Base-by-base conservation (phyloP, 2,888 invertebrate species). In the Eupithecia subfuscata region DNA sequence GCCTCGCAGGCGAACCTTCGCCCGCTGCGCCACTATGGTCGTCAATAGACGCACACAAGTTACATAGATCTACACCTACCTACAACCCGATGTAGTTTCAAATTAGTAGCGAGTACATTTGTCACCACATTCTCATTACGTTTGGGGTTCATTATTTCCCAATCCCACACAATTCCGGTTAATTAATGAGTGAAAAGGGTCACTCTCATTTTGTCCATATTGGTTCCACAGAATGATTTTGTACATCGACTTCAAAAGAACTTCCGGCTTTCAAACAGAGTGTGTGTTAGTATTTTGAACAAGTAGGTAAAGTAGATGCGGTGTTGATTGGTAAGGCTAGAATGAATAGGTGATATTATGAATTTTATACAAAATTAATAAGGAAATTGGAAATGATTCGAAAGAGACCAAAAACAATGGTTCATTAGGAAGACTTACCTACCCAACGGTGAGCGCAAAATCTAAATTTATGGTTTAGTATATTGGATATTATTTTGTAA, bases 161-260 rank as follows among this genome's bases (percentile, higher is more conserved):
- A 43, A 68, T 43, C 22, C 68, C 25, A 68, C 68, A 25, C 82
- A 86, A 87, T 87, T 88, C 88, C 90, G 90, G 90, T 92, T 93
- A 92, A 93, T 93, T 92, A 93, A 90, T 89, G 88, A 89, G 88
- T 90, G 91, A 92, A 92, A 91, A 92, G 92, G 91, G 92, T 88
- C 89, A 86, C 85, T 89, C 89, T 90, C 89, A 90, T 91, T 90
- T 89, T 83, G 84, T 87, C 83, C 83, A 86, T 87, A 91, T 91
- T 89, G 89, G 87, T 89, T 88, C 87, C 85, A 85, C 85, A 82
- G 80, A 52, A 30, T 34, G 69, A 69, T 69, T 69, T 74, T 78
- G 77, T 80, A 73, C 80, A 69, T 30, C 52, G 14, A 52, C 25
- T 52, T 52, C 34, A n/a, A 69, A 25, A 69, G 48, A 69, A 25